These are phyloP conservation scores for Ooceraea biroi DNA, from an alignment of 1,140 invertebrate species.

Conservation along the genomic window DNA sequence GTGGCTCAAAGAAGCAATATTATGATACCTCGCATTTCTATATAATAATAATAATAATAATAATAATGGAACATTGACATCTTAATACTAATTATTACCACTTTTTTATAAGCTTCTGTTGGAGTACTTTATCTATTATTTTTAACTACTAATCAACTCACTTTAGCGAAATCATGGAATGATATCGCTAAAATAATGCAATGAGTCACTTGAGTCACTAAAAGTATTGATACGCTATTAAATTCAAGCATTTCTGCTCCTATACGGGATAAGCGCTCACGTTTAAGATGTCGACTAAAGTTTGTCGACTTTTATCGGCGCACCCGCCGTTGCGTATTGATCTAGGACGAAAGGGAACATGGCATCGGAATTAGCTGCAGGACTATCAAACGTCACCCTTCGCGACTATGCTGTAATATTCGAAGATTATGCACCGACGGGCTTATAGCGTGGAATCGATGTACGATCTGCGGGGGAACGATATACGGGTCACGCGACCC, in stretches of 20 bases:
- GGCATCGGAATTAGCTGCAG: conserved; percentile 15
- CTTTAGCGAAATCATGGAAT: neutral
- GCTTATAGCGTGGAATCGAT: conserved; percentile 54
- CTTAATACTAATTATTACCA: no score
- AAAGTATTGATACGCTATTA: conserved; percentile 15
- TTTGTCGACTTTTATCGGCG: conserved; percentile 66
- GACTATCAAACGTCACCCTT: conserved; percentile 41
- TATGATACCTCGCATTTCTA: no score
- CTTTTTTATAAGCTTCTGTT: no score
- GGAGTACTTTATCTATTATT: no score
- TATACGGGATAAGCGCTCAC: neutral
- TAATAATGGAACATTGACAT: no score
- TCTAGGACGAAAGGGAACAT: conserved; percentile 46
- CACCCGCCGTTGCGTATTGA: conserved; percentile 53
- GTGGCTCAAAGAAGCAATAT: no score
- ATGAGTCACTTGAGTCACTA: neutral
- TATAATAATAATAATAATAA: no score
- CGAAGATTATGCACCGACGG: conserved; percentile 60
- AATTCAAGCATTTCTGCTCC: conserved; percentile 16
- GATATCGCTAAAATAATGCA: neutral
- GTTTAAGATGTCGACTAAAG: conserved; percentile 17
- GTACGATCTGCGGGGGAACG: conserved; percentile 42
- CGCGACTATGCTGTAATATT: conserved; percentile 32
- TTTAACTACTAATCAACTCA: no score
- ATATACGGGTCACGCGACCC: conserved; percentile 73